Percentiles rank a stretch among this genome's conserved stretches.
These are phyloP conservation scores for Allobates femoralis DNA, from an alignment of 2,797 vertebrate species.

Conservation along the genomic window DNA sequence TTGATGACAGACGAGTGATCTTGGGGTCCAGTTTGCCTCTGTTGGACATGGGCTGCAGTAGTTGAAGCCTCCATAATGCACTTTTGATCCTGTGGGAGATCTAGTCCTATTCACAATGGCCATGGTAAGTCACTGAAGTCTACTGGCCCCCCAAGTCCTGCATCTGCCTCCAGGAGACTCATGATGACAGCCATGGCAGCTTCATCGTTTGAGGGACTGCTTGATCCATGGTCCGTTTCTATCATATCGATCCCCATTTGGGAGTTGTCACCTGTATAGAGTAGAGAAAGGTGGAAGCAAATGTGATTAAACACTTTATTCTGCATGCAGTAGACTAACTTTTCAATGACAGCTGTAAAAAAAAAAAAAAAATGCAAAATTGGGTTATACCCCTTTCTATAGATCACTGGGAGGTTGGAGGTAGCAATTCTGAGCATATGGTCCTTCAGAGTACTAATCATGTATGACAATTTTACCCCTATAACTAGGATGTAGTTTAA, in stretches of 20 bases:
- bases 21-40: background rate
- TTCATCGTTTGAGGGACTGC: slow-evolving; percentile 96
- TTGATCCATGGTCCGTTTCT: slow-evolving; percentile 91
- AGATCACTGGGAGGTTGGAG: too few relatives aligned
- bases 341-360: too few relatives aligned
- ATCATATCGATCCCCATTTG: slow-evolving; percentile 95
- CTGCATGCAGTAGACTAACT: too few relatives aligned
- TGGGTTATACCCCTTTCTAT: too few relatives aligned
- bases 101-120: slow-evolving; percentile 86
- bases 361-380: too few relatives aligned
- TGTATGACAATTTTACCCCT: too few relatives aligned
- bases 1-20: slow-evolving; percentile 11
- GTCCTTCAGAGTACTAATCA: too few relatives aligned
- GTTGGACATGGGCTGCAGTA: slow-evolving; percentile 59
- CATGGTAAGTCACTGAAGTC: slow-evolving; percentile 99
- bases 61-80: slow-evolving; percentile 78
- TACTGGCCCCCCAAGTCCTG: slow-evolving; percentile 94
- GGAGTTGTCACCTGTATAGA: slow-evolving; percentile 86
- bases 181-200: slow-evolving; percentile 99
- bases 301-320: too few relatives aligned
- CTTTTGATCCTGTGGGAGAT: slow-evolving; percentile 70
- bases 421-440: too few relatives aligned
- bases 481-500: too few relatives aligned
- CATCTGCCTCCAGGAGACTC: slow-evolving; percentile 97
- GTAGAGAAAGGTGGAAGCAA: background rate